A percentile compares a stretch with the other conserved stretches of the same genome.
These are phyloP conservation scores for Antigone vipio DNA, from an alignment of 2,113 vertebrate species.

Conservation along the genomic window DNA sequence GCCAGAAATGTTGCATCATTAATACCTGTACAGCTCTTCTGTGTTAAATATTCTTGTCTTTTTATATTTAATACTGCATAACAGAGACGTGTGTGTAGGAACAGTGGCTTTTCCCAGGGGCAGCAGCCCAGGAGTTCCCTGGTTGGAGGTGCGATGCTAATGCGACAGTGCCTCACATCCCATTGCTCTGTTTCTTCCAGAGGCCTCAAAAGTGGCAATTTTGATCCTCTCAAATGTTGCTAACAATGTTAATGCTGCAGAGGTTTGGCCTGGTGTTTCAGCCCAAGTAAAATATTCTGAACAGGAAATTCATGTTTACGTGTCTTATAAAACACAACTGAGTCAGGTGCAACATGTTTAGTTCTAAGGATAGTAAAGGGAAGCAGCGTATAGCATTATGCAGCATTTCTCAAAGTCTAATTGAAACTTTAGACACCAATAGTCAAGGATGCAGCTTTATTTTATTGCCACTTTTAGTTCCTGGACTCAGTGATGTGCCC, in stretches of 20 bases:
- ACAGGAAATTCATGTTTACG: neutral
- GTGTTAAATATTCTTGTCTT: neutral
- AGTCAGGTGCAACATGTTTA: neutral
- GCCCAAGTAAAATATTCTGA: neutral
- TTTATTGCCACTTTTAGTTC: neutral
- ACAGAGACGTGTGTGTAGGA: neutral
- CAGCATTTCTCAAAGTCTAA: neutral
- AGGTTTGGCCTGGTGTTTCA: neutral
- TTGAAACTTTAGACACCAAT: neutral
- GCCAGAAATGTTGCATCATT: neutral
- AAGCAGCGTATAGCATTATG: neutral
- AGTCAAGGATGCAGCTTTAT: neutral
- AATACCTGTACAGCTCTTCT: neutral
- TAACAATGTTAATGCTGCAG: neutral
- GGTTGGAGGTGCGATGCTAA: neutral
- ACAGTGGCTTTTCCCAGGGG: neutral
- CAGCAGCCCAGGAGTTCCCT: neutral
- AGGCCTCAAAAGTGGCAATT: neutral
- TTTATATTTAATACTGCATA: neutral
- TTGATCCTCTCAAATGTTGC: neutral
- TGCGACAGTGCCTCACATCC: neutral
- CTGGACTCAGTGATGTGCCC: neutral
- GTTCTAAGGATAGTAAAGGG: neutral
- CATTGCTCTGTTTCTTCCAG: neutral
- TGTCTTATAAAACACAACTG: neutral